phyloP scores from a whole-genome alignment of 2,113 vertebrate species.

The Pygathrix nemaeus region DNA sequence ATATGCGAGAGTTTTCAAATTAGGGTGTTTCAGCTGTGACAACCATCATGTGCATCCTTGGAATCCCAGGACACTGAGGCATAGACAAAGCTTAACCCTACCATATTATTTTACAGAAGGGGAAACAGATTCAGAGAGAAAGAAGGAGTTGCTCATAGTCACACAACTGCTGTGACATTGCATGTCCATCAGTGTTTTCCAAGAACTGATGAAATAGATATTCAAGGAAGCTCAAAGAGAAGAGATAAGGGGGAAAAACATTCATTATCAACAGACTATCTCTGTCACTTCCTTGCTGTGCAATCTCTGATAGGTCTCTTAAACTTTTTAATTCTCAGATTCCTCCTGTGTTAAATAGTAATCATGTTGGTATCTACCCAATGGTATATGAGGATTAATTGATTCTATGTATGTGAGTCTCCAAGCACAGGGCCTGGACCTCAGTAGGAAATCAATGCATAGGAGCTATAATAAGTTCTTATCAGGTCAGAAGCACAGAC shows the following conservation, averaged over 20 bases:
- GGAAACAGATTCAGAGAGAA: neutral
- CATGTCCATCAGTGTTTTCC: neutral
- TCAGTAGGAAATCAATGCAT: neutral
- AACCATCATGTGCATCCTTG: neutral
- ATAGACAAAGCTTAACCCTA: neutral
- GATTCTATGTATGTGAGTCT: neutral
- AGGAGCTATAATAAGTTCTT: neutral
- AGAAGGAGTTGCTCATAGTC: neutral
- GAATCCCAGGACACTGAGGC: neutral
- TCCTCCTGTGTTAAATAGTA: neutral
- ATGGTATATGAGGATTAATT: neutral
- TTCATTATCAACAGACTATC: neutral
- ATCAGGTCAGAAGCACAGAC: neutral
- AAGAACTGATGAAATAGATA: neutral
- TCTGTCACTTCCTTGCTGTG: neutral
- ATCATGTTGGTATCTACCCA: neutral
- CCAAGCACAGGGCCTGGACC: neutral
- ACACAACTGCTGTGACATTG: neutral
- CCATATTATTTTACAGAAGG: conserved; percentile 13
- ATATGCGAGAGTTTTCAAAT: neutral
- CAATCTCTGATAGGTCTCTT: neutral
- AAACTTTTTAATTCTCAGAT: neutral
- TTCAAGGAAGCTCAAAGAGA: neutral
- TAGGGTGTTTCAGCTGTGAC: neutral
- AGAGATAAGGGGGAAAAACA: neutral